Base-by-base conservation (phyloP, 2,888 invertebrate genomes). In the Dasypolia templi region DNA sequence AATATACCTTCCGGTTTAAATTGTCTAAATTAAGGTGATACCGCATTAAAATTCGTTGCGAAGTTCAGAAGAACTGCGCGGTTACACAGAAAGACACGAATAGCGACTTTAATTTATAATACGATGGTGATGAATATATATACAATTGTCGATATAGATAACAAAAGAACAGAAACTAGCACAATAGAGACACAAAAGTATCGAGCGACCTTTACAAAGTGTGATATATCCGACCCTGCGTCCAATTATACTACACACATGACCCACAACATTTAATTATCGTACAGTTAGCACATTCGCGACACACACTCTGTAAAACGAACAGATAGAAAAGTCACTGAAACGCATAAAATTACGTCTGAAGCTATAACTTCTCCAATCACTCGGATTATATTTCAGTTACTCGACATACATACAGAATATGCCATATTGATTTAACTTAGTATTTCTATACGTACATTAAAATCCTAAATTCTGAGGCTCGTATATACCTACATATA, bases 241-340 rank as follows among this genome's bases (percentile, higher is more conserved):
- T 59, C 46, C 56, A 75, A 80, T 79, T 81, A 77, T 49, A 72
- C 58, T 26, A 53, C 46, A 56, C 78, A 74, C 79, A 75, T 83
- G 89, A 84, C 89, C 90, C 77, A 88, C 80, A 86, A 81, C 26
- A 69, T 62, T 66, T 81, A 65, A 62, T 90, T 89, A 89, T 79
- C 90, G 72, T 42, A n/a, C 83, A 59, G 84, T 91, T 91, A 91
- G 81, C 87, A 83, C 86, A 53, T 86, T 75, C 58, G 82, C 75
- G 89, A 85, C 85, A 90, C 51, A 72, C 4, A 19, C 70, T n/a
- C n/a, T 75, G 66, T 1, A 39, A 55, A 56, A 51, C 72, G 74
- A 77, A 26, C 22, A 51, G 12, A 68, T 58, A 19, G 6, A 58
- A 72, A 51, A 67, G 63, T 7, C 39, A 59, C 19, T 68, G 46